Base-by-base conservation (phyloP, 2,797 vertebrate genomes). In the Galaxias olidus region DNA sequence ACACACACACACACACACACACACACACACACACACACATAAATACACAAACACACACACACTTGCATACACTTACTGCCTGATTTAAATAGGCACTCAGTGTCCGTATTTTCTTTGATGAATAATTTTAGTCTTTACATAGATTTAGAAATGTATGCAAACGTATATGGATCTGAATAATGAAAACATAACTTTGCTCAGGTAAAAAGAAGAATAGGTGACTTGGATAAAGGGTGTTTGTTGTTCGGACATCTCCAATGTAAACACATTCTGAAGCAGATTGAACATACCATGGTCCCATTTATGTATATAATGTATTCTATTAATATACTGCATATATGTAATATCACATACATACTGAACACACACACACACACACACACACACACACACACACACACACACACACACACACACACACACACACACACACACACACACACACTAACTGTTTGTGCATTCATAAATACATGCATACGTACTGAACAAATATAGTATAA, bases 321-420 rank as follows among this genome's bases (percentile, higher is more conserved):
- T 47, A 14, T 47, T 3, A 47, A 10, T 47, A 47, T 14, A 47
- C 13, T 47, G 47, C 41, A 72, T 48, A 54, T 42, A 68, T n/a
- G n/a, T n/a, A n/a, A n/a, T 59, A 65, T 59, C 67, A 49, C 40
- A 70, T 51, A 61, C n/a, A n/a, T 45, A 53, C 48, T 68, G 56
- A 30, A 42, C 51, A 61, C 57, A 52, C 59, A 12, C 59, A 53
- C 20, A 66, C 17, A 14, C 42, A 45, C 11, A 44, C 10, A 42
- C 40, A 72, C 55, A 66, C 46, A 63, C 65, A 59, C 30, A 63
- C 17, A 17, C 13, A 47, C 9, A 1, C 45, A 47, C 13, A 57
- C 20, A 57, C 13, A 42, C 13, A 14, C 4, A 41, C 18, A 45
- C 14, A 30, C 41, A 54, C 12, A 44, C 61, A 53, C 15, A 53